phyloP scores from a whole-genome alignment of 2,113 vertebrate species.

The Pedetes capensis region DNA sequence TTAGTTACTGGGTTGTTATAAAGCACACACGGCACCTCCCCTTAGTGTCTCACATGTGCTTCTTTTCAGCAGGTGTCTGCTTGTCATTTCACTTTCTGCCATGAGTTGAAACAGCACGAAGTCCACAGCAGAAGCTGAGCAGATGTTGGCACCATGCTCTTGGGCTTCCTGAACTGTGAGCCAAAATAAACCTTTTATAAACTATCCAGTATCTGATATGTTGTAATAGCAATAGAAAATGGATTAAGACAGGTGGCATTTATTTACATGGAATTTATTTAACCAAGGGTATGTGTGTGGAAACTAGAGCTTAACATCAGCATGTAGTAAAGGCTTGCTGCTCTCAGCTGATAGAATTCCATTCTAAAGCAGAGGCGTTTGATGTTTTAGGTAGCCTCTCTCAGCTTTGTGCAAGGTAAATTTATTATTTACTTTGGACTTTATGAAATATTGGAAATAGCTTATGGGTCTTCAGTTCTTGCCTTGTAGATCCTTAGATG shows the following conservation, averaged over 20 bases:
- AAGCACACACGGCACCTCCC: background rate
- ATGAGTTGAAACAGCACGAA: background rate
- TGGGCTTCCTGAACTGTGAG: background rate
- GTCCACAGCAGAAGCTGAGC: background rate
- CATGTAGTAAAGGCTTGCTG: background rate
- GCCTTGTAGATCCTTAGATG: background rate
- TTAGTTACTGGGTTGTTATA: background rate
- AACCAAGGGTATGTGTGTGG: background rate
- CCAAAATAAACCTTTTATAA: background rate
- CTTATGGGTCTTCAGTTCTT: background rate
- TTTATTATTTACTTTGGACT: background rate
- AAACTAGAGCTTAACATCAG: background rate
- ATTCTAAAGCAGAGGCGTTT: slow-evolving; percentile 14
- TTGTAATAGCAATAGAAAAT: background rate
- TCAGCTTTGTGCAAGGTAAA: background rate
- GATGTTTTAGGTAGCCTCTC: background rate
- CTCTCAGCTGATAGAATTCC: background rate
- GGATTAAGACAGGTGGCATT: background rate
- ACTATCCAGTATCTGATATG: background rate
- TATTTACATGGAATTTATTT: background rate
- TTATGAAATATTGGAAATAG: background rate
- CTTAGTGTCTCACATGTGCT: background rate
- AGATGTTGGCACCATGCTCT: background rate
- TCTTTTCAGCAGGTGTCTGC: background rate
- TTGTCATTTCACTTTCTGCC: background rate